phyloP scores from a whole-genome alignment of 2,888 invertebrate genomes.

The Oxycera nigricornis region DNA sequence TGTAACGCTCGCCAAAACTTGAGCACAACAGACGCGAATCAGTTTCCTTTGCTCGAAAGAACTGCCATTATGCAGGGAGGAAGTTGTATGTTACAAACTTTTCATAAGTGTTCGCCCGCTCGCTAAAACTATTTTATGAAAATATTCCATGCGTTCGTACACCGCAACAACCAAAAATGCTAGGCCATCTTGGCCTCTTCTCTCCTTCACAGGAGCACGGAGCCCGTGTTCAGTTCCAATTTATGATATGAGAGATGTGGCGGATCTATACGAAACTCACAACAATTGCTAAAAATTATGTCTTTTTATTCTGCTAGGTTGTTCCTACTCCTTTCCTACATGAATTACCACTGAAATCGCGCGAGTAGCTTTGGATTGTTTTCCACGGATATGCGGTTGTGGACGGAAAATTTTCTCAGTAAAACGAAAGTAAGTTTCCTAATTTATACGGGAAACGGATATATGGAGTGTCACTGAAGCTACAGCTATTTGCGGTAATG shows the following conservation, averaged over 20 bases:
- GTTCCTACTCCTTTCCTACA: not conserved
- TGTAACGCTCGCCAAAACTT: not conserved
- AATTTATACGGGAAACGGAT: conserved; percentile 38
- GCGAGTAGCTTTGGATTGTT: conserved; percentile 28
- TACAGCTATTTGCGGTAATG: conserved; percentile 34
- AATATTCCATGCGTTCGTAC: conserved; percentile 20
- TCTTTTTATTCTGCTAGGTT: conserved; percentile 3
- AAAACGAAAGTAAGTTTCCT: conserved; percentile 24
- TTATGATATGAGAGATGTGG: conserved; percentile 20
- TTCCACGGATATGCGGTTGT: conserved; percentile 32
- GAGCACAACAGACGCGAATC: conserved; percentile 10
- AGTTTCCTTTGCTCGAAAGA: conserved; percentile 9
- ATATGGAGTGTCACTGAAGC: conserved; percentile 36
- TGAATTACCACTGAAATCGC: conserved; percentile 19
- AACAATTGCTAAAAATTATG: conserved; percentile 16
- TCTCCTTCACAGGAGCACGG: not conserved
- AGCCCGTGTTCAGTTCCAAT: not conserved
- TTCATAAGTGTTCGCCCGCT: conserved; percentile 40
- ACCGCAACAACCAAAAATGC: not conserved
- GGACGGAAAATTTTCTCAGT: conserved; percentile 17
- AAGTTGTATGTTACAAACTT: conserved; percentile 41
- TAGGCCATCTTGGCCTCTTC: not conserved
- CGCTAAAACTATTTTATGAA: not conserved
- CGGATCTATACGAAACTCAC: not conserved
- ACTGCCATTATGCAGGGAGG: conserved; percentile 29